Base-by-base conservation (phyloP, 2,888 invertebrate species). In the Galeruca laticollis region DNA sequence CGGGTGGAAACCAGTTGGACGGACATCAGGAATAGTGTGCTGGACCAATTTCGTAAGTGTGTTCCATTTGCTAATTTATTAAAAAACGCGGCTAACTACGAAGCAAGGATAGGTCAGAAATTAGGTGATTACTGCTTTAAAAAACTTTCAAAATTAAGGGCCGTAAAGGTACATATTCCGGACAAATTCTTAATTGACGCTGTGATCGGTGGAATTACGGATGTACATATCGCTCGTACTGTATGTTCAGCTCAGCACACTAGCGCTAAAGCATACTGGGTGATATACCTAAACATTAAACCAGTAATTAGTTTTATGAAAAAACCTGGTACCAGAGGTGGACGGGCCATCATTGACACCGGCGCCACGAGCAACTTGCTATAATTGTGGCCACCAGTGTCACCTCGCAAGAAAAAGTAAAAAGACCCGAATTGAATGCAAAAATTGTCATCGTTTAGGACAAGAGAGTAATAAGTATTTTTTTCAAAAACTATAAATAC, bases 61-160 rank as follows among this genome's bases (percentile, higher is more conserved):
- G n/a, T n/a, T n/a, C n/a, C n/a, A n/a, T n/a, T n/a, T n/a, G n/a
- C n/a, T n/a, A n/a, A n/a, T n/a, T n/a, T n/a, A n/a, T n/a, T n/a
- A n/a, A n/a, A n/a, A n/a, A n/a, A n/a, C n/a, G n/a, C n/a, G n/a
- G n/a, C n/a, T n/a, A n/a, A n/a, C n/a, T n/a, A n/a, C n/a, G n/a
- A n/a, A n/a, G n/a, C n/a, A n/a, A n/a, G n/a, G n/a, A n/a, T n/a
- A n/a, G n/a, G n/a, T n/a, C n/a, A n/a, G n/a, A n/a, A n/a, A n/a
- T n/a, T n/a, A n/a, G n/a, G n/a, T n/a, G n/a, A n/a, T n/a, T n/a
- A n/a, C n/a, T n/a, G n/a, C n/a, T n/a, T n/a, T n/a, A n/a, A n/a
- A 37, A 37, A 37, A 37, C 37, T 37, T 37, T 37, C 11, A 37
- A 52, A 52, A 52, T 52, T 52, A 52, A 15, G 52, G 5, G 52